Evolutionary conservation across 2,888 invertebrate genomes (phyloP), one percentile per base, ranked within the genome.

Genomic region (Sicus ferrugineus): DNA sequence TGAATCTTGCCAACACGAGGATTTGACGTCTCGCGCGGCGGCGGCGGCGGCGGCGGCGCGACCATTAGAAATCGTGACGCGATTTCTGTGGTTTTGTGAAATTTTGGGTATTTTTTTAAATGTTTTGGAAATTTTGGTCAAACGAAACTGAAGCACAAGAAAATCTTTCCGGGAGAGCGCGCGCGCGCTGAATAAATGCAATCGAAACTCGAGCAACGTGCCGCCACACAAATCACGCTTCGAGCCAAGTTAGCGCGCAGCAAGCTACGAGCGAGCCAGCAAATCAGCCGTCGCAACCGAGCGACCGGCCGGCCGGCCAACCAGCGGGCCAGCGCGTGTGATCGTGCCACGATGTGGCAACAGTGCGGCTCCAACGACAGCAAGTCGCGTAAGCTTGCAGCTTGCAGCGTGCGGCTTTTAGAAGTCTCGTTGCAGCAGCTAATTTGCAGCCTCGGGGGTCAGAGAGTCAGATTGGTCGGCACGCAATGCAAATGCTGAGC

Each of bases 121-220:
- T 59, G 34, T 58, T 54, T 42, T 2, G 0, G 42, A n/a, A n/a
- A n/a, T n/a, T n/a, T 46, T 66, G 66, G 59, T 56, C 62, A 56
- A 58, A 67, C 19, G 23, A 11, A 64, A 42, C 16, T 52, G 14
- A 42, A 31, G n/a, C 52, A 65, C 50, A 52, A 52, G 23, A 23
- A 23, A 52, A 52, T 52, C 3, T 52, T 52, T 52, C 9, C 3
- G 21, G 9, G 48, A 63, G 59, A 67, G 65, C 34, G 26, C 21
- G 26, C 1, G 3, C 14, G 23, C 3, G n/a, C 5, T 19, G 16
- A 62, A 34, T 78, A 79, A 79, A 77, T 78, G 80, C 80, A 78
- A 80, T 79, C 78, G 76, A 81, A 80, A 81, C 78, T 77, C 81
- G 81, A 80, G 81, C 80, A 80, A 80, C 81, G 79, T 81, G 81